Evolutionary conservation across 2,888 invertebrate genomes (phyloP), one percentile per base, ranked within the genome.

Genomic region (Lasius platythorax): DNA sequence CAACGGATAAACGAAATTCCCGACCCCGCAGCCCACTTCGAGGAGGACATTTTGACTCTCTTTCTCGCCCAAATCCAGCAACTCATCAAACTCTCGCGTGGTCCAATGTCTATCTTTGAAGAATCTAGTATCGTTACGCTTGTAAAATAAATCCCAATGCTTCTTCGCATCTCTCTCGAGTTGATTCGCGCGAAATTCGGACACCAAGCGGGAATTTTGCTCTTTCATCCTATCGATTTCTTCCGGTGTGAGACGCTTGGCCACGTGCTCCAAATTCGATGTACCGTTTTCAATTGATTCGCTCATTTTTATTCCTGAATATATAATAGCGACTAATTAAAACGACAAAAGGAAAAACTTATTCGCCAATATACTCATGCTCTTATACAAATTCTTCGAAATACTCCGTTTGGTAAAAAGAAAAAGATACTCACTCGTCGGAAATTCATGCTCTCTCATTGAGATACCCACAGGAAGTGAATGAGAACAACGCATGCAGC

Each of bases 101-200:
- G 99, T 99, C 99, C 99, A 99, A 94, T 99, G 98, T 23, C 99
- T 96, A 95, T 99, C 99, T 95, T 98, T 98, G 93, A 99, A 99
- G 95, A 99, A 99, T 91, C 98, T 97, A 0, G 97, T 98, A 91
- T 98, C 98, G 93, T 99, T 99, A 85, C 99, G 96, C 95, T 99
- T 99, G 95, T 99, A 99, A 95, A 99, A 99, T 76, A 99, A 95
- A 95, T 99, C 99, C 99, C 99, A 99, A 93, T 99, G 97, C 86
- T 98, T 97, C 92, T 97, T 97, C 0, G 99, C 98, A 91, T 99
- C 97, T 67, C 95, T 95, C 94, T 99, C 99, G 3, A 99, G 94
- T 94, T 97, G 97, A 2, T 95, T 95, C 2, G 98, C 98, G 93
- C 97, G 97, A 90, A 97, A 97, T 91, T 97, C 96, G 0, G 98